Evolutionary conservation across 1,140 invertebrate species (phyloP).

Genomic region (Stenopsyche tienmushanensis): DNA sequence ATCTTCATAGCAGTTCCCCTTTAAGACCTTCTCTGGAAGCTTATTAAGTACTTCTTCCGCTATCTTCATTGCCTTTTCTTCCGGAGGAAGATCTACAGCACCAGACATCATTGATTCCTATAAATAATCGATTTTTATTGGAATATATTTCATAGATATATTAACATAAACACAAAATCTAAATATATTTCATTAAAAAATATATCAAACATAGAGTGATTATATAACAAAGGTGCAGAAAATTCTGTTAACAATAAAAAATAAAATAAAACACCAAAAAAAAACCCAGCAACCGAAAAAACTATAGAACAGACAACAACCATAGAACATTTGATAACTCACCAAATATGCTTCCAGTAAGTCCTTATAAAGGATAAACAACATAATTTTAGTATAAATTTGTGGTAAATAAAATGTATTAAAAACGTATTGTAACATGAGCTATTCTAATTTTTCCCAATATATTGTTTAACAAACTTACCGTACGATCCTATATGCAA

Average conservation of each 20-base stretch:
- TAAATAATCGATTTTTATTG: background rate
- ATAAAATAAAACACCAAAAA: no score
- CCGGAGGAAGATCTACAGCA: conserved; percentile 58
- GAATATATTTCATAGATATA: background rate
- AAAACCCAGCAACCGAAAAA: no score
- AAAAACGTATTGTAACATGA: background rate
- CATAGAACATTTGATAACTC: no score
- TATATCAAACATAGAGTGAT: background rate
- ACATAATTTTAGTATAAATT: conserved; percentile 11
- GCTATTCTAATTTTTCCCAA: no score
- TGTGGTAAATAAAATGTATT: background rate
- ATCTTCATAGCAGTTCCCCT: conserved; percentile 63
- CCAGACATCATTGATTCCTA: conserved; percentile 46
- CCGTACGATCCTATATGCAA: no score
- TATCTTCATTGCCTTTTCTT: conserved; percentile 70
- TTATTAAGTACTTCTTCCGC: conserved; percentile 70
- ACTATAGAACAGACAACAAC: no score
- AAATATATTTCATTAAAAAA: no score
- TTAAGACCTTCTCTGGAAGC: conserved; percentile 72
- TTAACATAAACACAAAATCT: background rate
- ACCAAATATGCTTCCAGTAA: conserved; percentile 50
- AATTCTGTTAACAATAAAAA: no score
- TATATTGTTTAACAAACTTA: no score
- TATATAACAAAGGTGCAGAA: no score
- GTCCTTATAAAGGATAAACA: conserved; percentile 44